These are phyloP conservation scores for Todiramphus chloris DNA, from an alignment of 2,113 vertebrate species.

Conservation along the genomic window DNA sequence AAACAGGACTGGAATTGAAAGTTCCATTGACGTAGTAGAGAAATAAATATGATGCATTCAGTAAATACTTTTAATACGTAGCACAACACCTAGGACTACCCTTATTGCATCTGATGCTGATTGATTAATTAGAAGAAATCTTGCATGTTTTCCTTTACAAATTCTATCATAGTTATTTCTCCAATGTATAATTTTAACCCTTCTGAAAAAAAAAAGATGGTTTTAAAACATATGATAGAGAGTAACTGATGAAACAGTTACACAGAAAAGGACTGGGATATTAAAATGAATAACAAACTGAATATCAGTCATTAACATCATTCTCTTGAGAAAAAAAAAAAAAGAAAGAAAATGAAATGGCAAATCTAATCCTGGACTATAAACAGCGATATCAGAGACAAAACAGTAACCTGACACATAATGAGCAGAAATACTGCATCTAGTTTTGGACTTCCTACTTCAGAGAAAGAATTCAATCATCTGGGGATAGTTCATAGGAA, in stretches of 20 bases:
- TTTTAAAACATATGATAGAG: neutral
- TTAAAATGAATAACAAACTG: neutral
- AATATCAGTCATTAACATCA: neutral
- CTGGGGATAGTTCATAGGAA: too few species aligned
- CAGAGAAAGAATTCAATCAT: too few species aligned
- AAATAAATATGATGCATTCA: neutral
- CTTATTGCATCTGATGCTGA: neutral
- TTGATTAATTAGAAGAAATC: neutral
- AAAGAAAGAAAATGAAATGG: neutral
- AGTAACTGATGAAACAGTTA: neutral
- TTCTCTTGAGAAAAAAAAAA: neutral
- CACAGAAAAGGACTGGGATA: neutral
- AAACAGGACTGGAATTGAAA: neutral
- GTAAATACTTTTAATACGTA: neutral
- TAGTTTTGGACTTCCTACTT: neutral
- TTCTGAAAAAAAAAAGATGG: too few species aligned
- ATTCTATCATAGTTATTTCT: neutral
- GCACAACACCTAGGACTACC: neutral
- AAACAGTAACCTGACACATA: neutral
- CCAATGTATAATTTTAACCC: neutral
- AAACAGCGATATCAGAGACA: neutral
- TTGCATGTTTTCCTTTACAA: neutral
- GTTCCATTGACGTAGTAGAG: neutral
- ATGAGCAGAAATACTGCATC: neutral
- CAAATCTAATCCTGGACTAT: neutral